Evolutionary conservation across 2,888 invertebrate genomes (phyloP).

Genomic region (Acholoe squamosa): DNA sequence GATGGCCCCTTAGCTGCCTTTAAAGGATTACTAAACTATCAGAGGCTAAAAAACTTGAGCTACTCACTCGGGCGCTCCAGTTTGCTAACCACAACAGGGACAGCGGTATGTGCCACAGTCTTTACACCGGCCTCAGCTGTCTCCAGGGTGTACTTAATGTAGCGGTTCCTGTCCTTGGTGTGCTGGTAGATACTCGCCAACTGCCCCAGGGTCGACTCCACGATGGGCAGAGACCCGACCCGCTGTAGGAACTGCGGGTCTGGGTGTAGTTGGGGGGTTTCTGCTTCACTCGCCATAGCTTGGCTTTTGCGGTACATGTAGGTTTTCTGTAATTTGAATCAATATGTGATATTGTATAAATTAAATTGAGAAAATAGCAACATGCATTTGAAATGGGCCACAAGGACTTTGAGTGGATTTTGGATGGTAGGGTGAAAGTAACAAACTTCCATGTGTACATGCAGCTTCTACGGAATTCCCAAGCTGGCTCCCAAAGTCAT

Average conservation of each 20-base stretch:
- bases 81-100: slow-evolving; percentile 88
- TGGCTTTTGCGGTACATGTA: slow-evolving; percentile 38
- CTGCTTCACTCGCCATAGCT: slow-evolving; percentile 37
- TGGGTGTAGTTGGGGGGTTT: neutral
- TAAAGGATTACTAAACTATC: too few relatives aligned
- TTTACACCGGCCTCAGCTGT: slow-evolving; percentile 87
- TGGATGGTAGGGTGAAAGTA: too few relatives aligned
- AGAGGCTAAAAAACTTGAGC: too few relatives aligned
- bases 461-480: too few relatives aligned
- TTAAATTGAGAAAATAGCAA: too few relatives aligned
- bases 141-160: slow-evolving; percentile 80
- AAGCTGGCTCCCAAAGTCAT: too few relatives aligned
- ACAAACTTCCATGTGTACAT: too few relatives aligned
- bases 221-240: slow-evolving; percentile 87
- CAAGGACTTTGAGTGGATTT: too few relatives aligned
- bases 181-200: slow-evolving; percentile 90
- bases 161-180: slow-evolving; percentile 87
- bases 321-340: neutral
- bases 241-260: slow-evolving; percentile 65
- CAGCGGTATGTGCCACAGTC: slow-evolving; percentile 89
- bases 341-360: neutral
- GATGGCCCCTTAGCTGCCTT: too few relatives aligned
- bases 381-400: too few relatives aligned
- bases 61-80: slow-evolving; percentile 87
- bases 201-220: slow-evolving; percentile 90